Percentiles rank a stretch among this genome's conserved stretches.
Conservation (phyloP, 2,797 vertebrate genomes). For the Cyprinella venusta region DNA sequence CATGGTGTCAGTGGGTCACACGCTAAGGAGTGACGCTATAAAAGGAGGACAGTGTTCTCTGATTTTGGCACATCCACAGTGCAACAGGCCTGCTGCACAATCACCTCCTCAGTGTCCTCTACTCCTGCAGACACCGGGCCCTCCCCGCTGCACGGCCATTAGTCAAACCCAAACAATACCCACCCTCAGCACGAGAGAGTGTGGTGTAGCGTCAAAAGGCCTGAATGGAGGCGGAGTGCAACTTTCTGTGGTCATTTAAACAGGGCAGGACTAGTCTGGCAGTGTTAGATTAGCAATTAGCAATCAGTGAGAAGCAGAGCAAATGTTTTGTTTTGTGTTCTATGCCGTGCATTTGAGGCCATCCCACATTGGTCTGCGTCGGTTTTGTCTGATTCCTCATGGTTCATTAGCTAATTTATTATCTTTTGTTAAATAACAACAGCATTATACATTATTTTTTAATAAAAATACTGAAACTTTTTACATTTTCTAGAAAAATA, state of each 20-base stretch:
- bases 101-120: conserved; percentile 40
- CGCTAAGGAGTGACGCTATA: conserved; percentile 68
- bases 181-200: conserved; percentile 19
- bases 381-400: neutral
- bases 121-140: conserved; percentile 49
- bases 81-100: conserved; percentile 50
- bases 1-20: conserved; percentile 66
- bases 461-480: neutral
- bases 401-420: neutral
- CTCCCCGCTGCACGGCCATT: conserved; percentile 26
- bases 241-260: conserved; percentile 8
- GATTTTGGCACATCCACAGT: conserved; percentile 46
- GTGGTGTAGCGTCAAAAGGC: conserved; percentile 22
- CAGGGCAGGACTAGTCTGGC: neutral
- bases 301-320: conserved; percentile 12
- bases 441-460: neutral
- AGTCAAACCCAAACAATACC: conserved; percentile 48
- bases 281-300: conserved; percentile 28
- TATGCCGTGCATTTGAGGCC: neutral
- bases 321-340: conserved; percentile 12
- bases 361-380: neutral
- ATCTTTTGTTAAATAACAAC: neutral
- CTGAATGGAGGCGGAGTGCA: conserved; percentile 23
- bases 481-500: too few relatives aligned
- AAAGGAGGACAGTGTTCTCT: conserved; percentile 69